Conservation (phyloP, 2,113 vertebrate genomes). For the Steatornis caripensis region DNA sequence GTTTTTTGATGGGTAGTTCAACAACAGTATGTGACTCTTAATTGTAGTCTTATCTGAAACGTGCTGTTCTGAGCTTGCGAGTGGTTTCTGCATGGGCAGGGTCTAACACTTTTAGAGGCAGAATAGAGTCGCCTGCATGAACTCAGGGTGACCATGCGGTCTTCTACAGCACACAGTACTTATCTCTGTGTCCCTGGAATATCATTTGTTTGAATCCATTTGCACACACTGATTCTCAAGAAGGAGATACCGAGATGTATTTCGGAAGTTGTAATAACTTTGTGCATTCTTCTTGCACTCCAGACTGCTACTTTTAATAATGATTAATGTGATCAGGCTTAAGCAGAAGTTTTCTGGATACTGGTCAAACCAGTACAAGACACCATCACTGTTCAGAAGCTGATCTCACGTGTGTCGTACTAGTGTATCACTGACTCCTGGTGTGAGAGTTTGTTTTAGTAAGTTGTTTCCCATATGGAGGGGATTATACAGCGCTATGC, state of each 20-base stretch:
- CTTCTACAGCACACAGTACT: not conserved
- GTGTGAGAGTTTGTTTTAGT: not conserved
- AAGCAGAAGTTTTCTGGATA: not conserved
- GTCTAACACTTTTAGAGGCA: not conserved
- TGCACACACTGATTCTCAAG: not conserved
- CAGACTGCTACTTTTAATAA: not conserved
- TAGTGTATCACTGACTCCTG: not conserved
- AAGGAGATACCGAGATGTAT: not conserved
- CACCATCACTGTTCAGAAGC: not conserved
- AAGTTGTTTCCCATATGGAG: not conserved
- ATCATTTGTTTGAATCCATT: not conserved
- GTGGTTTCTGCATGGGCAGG: not conserved
- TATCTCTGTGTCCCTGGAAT: not conserved
- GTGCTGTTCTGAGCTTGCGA: not conserved
- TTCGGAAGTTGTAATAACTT: not conserved
- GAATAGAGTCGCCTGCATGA: not conserved
- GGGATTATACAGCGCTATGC: not conserved
- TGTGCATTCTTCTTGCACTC: not conserved
- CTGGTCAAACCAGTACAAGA: not conserved
- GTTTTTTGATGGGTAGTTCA: not conserved
- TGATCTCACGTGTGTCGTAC: not conserved
- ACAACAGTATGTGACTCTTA: not conserved
- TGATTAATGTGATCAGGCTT: not conserved
- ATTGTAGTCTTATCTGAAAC: not conserved
- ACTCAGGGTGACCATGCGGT: not conserved